Evolutionary conservation across 1,140 invertebrate species (phyloP), one percentile per base, ranked within the genome.

Genomic region (Euglossa dilemma): DNA sequence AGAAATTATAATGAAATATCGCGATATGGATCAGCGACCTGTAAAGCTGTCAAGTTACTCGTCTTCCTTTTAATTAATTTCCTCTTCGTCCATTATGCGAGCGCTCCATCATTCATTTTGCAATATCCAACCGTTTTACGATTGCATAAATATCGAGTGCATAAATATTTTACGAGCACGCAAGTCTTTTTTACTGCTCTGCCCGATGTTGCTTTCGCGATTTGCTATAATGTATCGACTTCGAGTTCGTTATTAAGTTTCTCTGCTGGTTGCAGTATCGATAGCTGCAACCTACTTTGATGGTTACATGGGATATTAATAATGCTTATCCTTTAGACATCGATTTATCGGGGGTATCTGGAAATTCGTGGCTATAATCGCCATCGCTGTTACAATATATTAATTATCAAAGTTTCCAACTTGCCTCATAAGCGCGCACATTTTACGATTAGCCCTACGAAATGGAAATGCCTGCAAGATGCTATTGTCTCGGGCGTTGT

Each of bases 101-200:
- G 47, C 23, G 20, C 7, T 7, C 28, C 11, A 64, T 23, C 36
- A 28, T 56, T 9, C 16, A 56, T 63, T 73, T 73, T 73, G 16
- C 69, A 59, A 69, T 50, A 59, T 11, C 18, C 5, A 11, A 78
- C 18, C 43, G 64, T 25, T 78, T 69, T 69, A 69, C 36, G 64
- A 45, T 57, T 54, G 36, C 14, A 6, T 4, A 0, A n/a, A 36
- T 52, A 64, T 64, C 50, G 61, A 64, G 23, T 12, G n/a, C 36
- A 57, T 75, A 75, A 81, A 67, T 75, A 66, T 47, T 81, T 74
- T 56, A 74, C 28, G 56, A 80, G 25, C 23, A 63, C 8, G 20
- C 50, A 80, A 70, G 20, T 45, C 56, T 28, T 64, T 28, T 81
- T 56, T 66, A 57, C 25, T n/a, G 50, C 23, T 6, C n/a, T 0